phyloP scores from a whole-genome alignment of 2,797 vertebrate species.

The Sarcophilus harrisii region DNA sequence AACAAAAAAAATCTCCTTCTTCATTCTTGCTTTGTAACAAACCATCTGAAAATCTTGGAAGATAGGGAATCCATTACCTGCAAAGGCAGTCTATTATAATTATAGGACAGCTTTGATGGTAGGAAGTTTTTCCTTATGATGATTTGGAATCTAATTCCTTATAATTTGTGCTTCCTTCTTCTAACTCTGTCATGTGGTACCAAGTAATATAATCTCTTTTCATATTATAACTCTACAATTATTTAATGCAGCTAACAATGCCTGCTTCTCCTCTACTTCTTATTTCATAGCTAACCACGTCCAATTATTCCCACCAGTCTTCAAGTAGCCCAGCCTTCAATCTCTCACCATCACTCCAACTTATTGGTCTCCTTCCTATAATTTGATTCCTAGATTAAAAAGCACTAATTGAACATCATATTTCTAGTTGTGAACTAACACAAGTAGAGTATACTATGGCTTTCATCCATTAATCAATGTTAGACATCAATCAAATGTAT shows the following conservation, averaged over 20 bases:
- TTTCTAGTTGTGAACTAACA: neutral
- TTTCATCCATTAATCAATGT: neutral
- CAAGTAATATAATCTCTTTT: neutral
- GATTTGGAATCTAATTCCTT: neutral
- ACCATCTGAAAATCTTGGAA: neutral
- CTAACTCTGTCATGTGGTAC: neutral
- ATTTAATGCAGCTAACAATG: neutral
- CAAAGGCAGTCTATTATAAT: neutral
- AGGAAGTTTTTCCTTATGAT: neutral
- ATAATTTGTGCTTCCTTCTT: neutral
- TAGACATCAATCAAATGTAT: neutral
- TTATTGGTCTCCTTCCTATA: neutral
- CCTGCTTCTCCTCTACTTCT: neutral
- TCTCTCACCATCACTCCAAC: neutral
- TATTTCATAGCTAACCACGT: neutral
- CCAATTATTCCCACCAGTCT: neutral
- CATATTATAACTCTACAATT: neutral
- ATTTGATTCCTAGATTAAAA: neutral
- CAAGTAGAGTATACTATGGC: neutral
- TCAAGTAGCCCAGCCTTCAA: neutral
- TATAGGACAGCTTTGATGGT: neutral
- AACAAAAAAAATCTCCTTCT: neutral
- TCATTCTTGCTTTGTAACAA: neutral
- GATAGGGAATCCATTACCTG: neutral
- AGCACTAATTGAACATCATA: neutral